Conservation (phyloP, 2,888 invertebrate genomes). For the Ophonus ardosiacus region DNA sequence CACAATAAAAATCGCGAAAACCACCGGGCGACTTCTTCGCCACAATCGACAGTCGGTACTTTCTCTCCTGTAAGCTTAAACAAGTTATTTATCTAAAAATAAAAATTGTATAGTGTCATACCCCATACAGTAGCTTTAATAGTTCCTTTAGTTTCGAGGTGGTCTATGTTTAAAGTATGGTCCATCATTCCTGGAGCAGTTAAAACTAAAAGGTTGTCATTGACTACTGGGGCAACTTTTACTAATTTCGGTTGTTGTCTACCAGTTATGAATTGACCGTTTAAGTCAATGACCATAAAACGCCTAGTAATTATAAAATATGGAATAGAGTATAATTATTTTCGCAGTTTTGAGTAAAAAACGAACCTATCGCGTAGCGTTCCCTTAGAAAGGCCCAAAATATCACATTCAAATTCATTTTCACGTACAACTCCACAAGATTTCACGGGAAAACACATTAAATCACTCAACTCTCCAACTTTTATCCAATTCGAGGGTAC, state of each 20-base stretch:
- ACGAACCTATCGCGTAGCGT: slow-evolving; percentile 78
- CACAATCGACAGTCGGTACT: slow-evolving; percentile 84
- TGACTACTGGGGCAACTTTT: slow-evolving; percentile 76
- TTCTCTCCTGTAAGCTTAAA: slow-evolving; percentile 69
- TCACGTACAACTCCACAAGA: slow-evolving; percentile 78
- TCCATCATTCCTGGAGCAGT: slow-evolving; percentile 79
- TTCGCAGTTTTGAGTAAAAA: too few relatives aligned
- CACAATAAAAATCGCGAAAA: slow-evolving; percentile 80
- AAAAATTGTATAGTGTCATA: slow-evolving; percentile 49
- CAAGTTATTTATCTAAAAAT: background rate
- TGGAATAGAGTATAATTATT: too few relatives aligned
- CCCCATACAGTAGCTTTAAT: slow-evolving; percentile 79
- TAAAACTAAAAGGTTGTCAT: slow-evolving; percentile 77
- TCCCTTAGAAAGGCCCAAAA: slow-evolving; percentile 78
- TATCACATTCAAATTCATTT: slow-evolving; percentile 77
- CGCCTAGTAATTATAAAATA: too few relatives aligned
- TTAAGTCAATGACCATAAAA: slow-evolving; percentile 79
- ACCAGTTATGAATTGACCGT: slow-evolving; percentile 79
- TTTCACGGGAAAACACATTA: slow-evolving; percentile 80
- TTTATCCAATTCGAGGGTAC: slow-evolving; percentile 78
- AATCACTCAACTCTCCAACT: slow-evolving; percentile 78
- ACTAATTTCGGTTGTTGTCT: slow-evolving; percentile 79
- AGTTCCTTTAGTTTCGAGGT: slow-evolving; percentile 71
- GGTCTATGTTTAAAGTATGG: slow-evolving; percentile 77
- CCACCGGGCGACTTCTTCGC: slow-evolving; percentile 85